Conservation (phyloP, 2,113 vertebrate genomes). For the Columba janthina region DNA sequence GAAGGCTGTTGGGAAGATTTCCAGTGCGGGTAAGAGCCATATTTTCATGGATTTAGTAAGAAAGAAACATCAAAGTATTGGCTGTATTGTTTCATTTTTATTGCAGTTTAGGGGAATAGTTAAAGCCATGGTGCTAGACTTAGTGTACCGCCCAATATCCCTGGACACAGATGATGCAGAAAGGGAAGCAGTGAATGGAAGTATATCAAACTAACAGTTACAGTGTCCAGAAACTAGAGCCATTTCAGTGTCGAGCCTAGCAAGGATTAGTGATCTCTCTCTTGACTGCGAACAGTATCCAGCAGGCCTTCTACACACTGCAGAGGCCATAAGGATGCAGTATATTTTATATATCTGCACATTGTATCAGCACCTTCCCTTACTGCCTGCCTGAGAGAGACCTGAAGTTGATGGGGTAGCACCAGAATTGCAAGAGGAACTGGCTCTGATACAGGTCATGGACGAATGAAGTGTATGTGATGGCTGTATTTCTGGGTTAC, state of each 20-base stretch:
- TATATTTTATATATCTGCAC: background rate
- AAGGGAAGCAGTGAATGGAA: background rate
- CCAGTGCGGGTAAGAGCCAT: background rate
- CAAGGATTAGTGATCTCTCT: background rate
- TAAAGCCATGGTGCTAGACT: constrained; percentile 1
- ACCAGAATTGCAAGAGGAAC: background rate
- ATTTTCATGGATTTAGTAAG: constrained; percentile 23
- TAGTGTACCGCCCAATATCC: background rate
- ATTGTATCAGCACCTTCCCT: background rate
- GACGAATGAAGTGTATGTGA: background rate
- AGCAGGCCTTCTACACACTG: background rate
- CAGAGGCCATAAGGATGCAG: background rate
- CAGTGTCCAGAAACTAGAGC: background rate
- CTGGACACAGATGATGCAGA: background rate
- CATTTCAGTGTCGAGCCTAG: background rate
- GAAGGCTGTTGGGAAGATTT: background rate
- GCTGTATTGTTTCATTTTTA: background rate
- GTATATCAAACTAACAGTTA: background rate
- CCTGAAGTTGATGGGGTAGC: background rate
- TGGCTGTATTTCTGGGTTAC: background rate
- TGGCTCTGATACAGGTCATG: background rate
- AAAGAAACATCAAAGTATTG: constrained; percentile 37
- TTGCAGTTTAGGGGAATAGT: background rate
- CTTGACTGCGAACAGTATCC: background rate
- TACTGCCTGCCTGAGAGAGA: background rate